Evolutionary conservation across 2,797 vertebrate species (phyloP).

Genomic region (Micropoecilia bifurca): DNA sequence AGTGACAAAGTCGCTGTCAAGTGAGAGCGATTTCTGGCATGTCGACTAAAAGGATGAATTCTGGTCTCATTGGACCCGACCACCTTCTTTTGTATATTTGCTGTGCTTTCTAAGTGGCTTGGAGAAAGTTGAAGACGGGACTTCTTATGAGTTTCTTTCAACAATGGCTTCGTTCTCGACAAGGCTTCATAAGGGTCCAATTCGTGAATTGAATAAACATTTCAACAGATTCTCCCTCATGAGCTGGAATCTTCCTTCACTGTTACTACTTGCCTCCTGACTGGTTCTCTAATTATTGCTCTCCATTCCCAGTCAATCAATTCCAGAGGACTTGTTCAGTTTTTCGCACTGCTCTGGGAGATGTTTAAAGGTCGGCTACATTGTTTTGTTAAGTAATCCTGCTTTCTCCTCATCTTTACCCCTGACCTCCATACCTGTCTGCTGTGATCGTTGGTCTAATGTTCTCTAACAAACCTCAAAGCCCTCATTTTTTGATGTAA

Average conservation of each 20-base stretch:
- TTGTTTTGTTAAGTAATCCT: neutral
- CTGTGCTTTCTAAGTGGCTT: neutral
- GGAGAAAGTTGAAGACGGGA: neutral
- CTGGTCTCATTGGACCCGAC: neutral
- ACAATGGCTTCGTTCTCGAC: neutral
- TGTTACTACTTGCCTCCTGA: neutral
- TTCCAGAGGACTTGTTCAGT: neutral
- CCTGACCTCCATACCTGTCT: neutral
- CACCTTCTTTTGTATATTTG: neutral
- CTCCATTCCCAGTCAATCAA: neutral
- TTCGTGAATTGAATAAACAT: neutral
- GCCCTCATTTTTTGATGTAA: neutral
- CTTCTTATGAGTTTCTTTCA: neutral
- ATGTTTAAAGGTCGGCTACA: neutral
- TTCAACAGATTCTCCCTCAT: neutral
- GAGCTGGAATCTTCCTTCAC: neutral
- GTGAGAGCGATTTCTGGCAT: neutral
- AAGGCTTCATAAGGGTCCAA: neutral
- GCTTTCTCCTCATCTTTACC: neutral
- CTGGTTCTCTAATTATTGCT: neutral
- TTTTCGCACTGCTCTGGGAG: neutral
- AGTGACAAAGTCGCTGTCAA: too few relatives aligned
- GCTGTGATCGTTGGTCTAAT: neutral
- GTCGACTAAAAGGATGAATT: neutral
- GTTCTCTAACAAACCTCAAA: neutral